phyloP scores from a whole-genome alignment of 2,797 vertebrate genomes.

The Epinephelus malabaricus region DNA sequence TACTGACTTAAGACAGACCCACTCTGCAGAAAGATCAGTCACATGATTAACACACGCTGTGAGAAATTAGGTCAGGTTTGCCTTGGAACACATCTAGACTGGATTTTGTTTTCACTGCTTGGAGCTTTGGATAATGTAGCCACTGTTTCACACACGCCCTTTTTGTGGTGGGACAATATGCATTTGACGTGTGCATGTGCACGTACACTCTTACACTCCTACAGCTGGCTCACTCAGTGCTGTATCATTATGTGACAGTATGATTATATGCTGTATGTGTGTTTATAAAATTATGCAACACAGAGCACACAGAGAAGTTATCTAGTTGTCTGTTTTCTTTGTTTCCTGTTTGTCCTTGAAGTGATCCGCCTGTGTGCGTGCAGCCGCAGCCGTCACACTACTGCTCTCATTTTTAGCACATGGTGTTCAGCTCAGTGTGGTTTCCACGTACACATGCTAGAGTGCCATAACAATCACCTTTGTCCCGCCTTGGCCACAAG shows the following conservation, averaged over 20 bases:
- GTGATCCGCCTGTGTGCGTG: slow-evolving; percentile 16
- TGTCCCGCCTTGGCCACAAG: slow-evolving; percentile 49
- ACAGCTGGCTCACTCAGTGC: not conserved
- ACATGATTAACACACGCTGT: not conserved
- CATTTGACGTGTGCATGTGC: not conserved
- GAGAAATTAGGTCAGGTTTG: slow-evolving; percentile 51
- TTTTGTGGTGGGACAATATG: not conserved
- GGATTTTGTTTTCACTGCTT: slow-evolving; percentile 60
- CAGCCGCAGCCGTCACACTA: slow-evolving; percentile 19
- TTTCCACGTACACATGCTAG: slow-evolving; percentile 60
- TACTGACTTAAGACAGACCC: not conserved
- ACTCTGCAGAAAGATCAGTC: slow-evolving; percentile 9
- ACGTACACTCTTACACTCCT: not conserved
- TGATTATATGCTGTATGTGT: not conserved
- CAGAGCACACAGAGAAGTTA: not conserved
- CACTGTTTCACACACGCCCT: slow-evolving; percentile 13
- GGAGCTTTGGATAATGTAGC: slow-evolving; percentile 44
- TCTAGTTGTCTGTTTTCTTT: not conserved
- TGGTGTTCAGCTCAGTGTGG: slow-evolving; percentile 39
- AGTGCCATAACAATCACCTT: slow-evolving; percentile 54
- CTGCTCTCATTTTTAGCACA: slow-evolving; percentile 71
- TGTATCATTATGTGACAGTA: not conserved
- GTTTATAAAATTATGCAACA: not conserved
- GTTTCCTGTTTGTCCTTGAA: slow-evolving; percentile 3
- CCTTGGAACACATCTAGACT: slow-evolving; percentile 67